Evolutionary conservation across 1,140 invertebrate species (phyloP), one percentile per base, ranked within the genome.

Genomic region (Acromyrmex heyeri): DNA sequence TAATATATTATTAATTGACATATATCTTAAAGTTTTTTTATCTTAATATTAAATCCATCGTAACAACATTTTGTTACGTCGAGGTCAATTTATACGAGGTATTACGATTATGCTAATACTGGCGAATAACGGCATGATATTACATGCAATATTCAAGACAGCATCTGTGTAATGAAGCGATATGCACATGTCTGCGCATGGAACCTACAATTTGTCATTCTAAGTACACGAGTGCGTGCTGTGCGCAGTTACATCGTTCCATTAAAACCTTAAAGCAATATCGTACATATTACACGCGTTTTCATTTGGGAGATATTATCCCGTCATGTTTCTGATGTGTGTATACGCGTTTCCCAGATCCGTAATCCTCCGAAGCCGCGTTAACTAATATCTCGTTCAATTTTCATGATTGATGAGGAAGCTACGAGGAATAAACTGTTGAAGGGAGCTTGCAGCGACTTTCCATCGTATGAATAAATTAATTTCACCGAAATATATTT

Each of bases 111-210:
- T 82, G 55, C 34, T 79, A 79, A 79, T 79, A 48, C 3, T 65
- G 7, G 67, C 67, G 67, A 53, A 48, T 59, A 34, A 73, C 69
- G 55, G 4, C 24, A 14, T 14, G 38, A 82, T 73, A 82, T 82
- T 73, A 48, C 69, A 83, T 83, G 53, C 14, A 73, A 73, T 83
- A 83, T 83, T 83, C 79, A 73, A 18, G 79, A 27, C 16, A 81
- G 38, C 38, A 34, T 81, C 67, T 72, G 34, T 73, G 34, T 73
- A 75, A 73, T 44, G 55, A 61, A 24, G 24, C 44, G 5, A 34
- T 44, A 24, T 61, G 38, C 38, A 70, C 38, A 73, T 34, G 61
- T 57, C 34, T 59, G 67, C 34, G 24, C 24, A 27, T 14, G 67
- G 50, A 61, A 83, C 21, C 18, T 50, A 27, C 44, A 83, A 27